Base-by-base conservation (phyloP, 2,113 vertebrate species). In the Cinclus mexicanus region DNA sequence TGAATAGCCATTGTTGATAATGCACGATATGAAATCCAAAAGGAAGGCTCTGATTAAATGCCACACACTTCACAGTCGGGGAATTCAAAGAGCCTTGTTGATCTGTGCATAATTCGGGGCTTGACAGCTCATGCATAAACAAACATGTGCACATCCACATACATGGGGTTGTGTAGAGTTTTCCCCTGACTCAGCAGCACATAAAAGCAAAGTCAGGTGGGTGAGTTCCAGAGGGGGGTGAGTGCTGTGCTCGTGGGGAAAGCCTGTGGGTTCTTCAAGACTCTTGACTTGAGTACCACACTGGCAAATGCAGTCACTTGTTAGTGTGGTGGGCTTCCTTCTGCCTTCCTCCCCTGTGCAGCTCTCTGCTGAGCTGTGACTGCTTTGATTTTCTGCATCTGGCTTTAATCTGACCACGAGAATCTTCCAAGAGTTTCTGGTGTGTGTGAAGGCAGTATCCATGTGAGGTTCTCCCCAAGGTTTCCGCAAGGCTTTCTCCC, bases 101-200 rank as follows among this genome's bases (percentile, higher is more conserved):
- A 90, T 88, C 70, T 80, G 71, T 69, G 84, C 71, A 35, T 72
- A 88, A 93, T 50, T 87, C 0, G 1, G 37, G 67, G 44, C 9
- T 70, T 91, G 90, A 67, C 94, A 93, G 90, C 92, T 95, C 93
- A 37, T 86, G 92, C 92, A 89, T 93, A 95, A 95, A 76, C 90
- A 85, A 92, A 83, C 33, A 11, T 22, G 50, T 61, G 67, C 92
- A 12, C 55, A 35, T 47, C 35, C 44, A 49, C 69, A 42, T 25
- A 53, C 25, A 25, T 5, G 46, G 26, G 1, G 59, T 50, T 19
- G 3, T 16, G 50, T 60, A 31, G 56, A 8, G 35, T 60, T 88
- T 95, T 83, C 52, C 50, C 61, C 68, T 75, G 82, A 74, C 37
- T 93, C 77, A 68, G 75, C 83, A 90, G 83, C 64, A 50, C 71